A percentile compares a stretch with the other conserved stretches of the same genome.
These are phyloP conservation scores for Lutjanus argentimaculatus DNA, from an alignment of 2,797 vertebrate genomes.

Conservation along the genomic window DNA sequence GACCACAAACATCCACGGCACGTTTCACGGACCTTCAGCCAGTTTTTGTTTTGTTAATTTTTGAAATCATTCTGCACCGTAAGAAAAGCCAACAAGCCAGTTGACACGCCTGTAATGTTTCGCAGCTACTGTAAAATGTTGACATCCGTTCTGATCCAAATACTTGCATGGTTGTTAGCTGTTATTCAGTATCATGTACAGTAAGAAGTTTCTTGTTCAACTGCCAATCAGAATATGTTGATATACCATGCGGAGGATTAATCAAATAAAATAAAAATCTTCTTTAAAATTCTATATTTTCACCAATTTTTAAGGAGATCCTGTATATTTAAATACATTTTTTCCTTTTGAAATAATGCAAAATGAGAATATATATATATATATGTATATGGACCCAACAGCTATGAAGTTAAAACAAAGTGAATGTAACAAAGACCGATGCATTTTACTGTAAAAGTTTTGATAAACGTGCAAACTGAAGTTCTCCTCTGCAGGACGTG, in stretches of 20 bases:
- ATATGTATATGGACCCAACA: slow-evolving; percentile 27
- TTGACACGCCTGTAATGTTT: slow-evolving; percentile 52
- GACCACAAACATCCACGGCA: slow-evolving; percentile 13
- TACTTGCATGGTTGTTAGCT: slow-evolving; percentile 84
- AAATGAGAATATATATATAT: slow-evolving; percentile 17
- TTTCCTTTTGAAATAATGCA: slow-evolving; percentile 49
- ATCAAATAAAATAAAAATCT: slow-evolving; percentile 50
- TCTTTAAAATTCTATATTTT: slow-evolving; percentile 77
- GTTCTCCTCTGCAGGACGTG: slow-evolving; percentile 1
- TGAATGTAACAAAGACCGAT: slow-evolving; percentile 56
- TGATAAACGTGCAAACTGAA: slow-evolving; percentile 21
- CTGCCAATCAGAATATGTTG: slow-evolving; percentile 72
- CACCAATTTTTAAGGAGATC: slow-evolving; percentile 76
- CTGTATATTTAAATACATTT: slow-evolving; percentile 69
- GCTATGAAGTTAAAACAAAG: slow-evolving; percentile 21
- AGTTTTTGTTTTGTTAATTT: no score
- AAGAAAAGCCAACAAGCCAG: slow-evolving; percentile 33
- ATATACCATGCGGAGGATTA: slow-evolving; percentile 40
- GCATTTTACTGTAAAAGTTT: slow-evolving; percentile 46
- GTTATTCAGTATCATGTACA: slow-evolving; percentile 59
- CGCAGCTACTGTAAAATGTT: slow-evolving; percentile 56
- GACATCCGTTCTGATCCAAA: slow-evolving; percentile 43
- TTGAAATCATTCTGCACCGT: not conserved
- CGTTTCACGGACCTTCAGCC: not conserved
- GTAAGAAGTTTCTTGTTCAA: slow-evolving; percentile 56